Evolutionary conservation across 2,797 vertebrate genomes (phyloP), one percentile per base, ranked within the genome.

Genomic region (Malurus leucopterus): DNA sequence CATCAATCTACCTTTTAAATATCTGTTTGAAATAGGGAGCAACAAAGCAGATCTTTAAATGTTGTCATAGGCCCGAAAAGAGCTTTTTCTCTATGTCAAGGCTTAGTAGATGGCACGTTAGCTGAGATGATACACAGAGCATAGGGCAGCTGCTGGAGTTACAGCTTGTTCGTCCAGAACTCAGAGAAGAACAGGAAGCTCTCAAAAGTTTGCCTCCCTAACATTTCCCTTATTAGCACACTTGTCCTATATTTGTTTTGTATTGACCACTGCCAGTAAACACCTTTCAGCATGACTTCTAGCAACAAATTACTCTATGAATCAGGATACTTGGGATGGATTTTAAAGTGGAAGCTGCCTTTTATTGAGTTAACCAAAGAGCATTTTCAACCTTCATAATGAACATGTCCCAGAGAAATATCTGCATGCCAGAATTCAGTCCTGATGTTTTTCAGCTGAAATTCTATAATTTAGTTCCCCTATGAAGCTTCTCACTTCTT

Each of bases 91-190:
- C 41, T 40, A 21, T 0, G 0, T 64, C 29, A 41, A 15, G 27
- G 8, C 21, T 77, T 62, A 74, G 17, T 32, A 83, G 40, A 32
- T 21, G 21, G 8, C 13, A 24, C 36, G 4, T 79, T 70, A 61
- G 34, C 44, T 0, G 2, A 77, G 58, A 83, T 4, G 46, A 85
- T 58, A 80, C 43, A 36, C 59, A 94, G 82, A 91, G 7, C 44
- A 50, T 27, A 29, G 40, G 17, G n/a, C 65, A 88, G 55, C 51
- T 92, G 69, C 24, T 3, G 8, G 43, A 71, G 29, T 53, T 71
- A 84, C 50, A 86, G 64, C 29, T 92, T 88, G 57, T 80, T 77
- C 58, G 89, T 91, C 62, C 76, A 78, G 36, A 68, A n/a, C 11
- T 47, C 50, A 22, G 26, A 30, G 38, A 57, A 79, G 75, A 72